Conservation (phyloP, 2,797 vertebrate species). For the Coregonus ussuriensis region DNA sequence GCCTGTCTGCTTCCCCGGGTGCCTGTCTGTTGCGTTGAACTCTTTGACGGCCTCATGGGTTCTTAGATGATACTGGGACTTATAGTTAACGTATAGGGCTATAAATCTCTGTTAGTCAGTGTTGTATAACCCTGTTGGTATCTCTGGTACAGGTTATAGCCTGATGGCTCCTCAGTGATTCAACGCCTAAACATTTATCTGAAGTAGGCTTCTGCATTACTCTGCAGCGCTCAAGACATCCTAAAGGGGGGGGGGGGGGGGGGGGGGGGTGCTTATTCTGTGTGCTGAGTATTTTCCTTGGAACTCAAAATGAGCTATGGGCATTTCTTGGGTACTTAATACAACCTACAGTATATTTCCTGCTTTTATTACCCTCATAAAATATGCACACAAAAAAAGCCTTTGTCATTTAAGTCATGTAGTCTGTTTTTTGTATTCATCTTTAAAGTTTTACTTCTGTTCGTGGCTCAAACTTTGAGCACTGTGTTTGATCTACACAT, state of each 20-base stretch:
- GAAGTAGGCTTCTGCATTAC: background rate
- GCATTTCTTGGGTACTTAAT: no score
- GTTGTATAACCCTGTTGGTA: background rate
- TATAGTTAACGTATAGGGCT: background rate
- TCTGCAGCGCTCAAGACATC: background rate
- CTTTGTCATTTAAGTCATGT: background rate
- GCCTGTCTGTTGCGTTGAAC: background rate
- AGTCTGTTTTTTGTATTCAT: background rate
- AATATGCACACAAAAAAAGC: background rate
- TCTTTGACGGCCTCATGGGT: background rate
- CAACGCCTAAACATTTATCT: background rate
- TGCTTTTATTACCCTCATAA: background rate
- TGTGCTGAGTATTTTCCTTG: background rate
- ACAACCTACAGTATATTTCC: background rate
- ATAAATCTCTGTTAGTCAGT: background rate
- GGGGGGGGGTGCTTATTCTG: background rate
- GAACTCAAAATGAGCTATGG: background rate
- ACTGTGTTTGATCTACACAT: background rate
- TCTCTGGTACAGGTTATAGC: background rate
- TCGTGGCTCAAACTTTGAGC: no score
- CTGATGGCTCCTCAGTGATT: background rate
- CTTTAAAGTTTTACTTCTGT: background rate
- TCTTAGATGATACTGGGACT: background rate
- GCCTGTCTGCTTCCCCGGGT: background rate
- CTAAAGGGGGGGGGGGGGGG: no score